Evolutionary conservation across 2,888 invertebrate genomes (phyloP).

Genomic region (Brachynemurus nebulosus): DNA sequence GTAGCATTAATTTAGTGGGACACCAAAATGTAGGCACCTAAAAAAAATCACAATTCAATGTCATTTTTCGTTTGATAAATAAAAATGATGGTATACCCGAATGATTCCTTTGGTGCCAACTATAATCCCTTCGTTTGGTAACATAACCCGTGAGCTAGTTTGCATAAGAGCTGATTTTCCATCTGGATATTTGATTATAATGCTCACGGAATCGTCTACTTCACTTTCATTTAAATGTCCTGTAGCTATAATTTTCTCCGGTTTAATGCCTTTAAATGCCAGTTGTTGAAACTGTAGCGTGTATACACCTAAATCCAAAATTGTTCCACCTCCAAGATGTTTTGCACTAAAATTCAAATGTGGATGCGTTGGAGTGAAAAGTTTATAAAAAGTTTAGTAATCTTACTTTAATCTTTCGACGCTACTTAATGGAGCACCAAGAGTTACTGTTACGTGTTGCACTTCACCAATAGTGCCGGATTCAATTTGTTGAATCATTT

Average conservation of each 20-base stretch:
- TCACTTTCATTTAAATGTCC: constrained; percentile 58
- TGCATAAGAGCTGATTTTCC: constrained; percentile 49
- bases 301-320: constrained; percentile 67
- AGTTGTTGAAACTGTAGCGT: constrained; percentile 55
- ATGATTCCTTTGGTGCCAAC: constrained; percentile 56
- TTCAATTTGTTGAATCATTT: constrained; percentile 50
- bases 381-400: too few relatives aligned
- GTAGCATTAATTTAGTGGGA: constrained; percentile 50
- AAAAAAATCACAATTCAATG: too few relatives aligned
- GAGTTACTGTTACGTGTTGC: constrained; percentile 48
- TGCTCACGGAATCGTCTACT: constrained; percentile 53
- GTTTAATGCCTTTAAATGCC: constrained; percentile 51
- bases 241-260: constrained; percentile 47
- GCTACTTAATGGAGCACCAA: constrained; percentile 45
- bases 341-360: constrained; percentile 50
- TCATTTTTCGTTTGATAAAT: too few relatives aligned
- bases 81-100: constrained; percentile 29
- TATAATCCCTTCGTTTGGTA: constrained; percentile 49
- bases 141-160: constrained; percentile 38
- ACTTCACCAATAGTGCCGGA: constrained; percentile 56
- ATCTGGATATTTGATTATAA: constrained; percentile 49
- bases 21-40: constrained; percentile 56
- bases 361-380: too few relatives aligned
- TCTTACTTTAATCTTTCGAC: constrained; percentile 51
- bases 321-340: constrained; percentile 60